Percentiles rank a stretch among this genome's conserved stretches.
phyloP scores from a whole-genome alignment of 1,140 invertebrate genomes.

The Microplitis mediator region DNA sequence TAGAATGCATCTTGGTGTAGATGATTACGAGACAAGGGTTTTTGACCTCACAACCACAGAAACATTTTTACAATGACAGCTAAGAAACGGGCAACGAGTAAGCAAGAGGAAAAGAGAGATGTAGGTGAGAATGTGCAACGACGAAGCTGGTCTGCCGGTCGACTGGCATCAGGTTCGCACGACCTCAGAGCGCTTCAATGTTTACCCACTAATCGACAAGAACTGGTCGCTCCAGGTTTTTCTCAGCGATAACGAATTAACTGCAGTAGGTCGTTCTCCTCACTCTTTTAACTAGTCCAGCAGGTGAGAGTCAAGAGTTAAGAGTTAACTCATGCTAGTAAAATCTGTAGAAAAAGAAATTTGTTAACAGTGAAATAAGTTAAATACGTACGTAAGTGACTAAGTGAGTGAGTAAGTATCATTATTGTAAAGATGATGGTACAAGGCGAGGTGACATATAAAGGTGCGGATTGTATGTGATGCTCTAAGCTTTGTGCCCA shows the following conservation, averaged over 20 bases:
- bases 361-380: too few relatives aligned
- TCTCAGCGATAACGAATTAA: conserved; percentile 41
- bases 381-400: too few relatives aligned
- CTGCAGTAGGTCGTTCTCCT: conserved; percentile 40
- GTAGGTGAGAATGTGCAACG: not conserved
- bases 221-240: conserved; percentile 50
- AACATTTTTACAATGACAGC: conserved; percentile 21
- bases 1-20: conserved; percentile 4
- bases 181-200: conserved; percentile 46
- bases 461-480: conserved; percentile 30
- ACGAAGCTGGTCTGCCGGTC: conserved; percentile 10
- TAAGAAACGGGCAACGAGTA: conserved; percentile 1
- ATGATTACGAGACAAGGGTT: conserved; percentile 1
- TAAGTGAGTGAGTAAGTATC: not conserved
- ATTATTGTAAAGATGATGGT: too few relatives aligned
- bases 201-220: conserved; percentile 52
- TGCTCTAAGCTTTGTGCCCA: conserved; percentile 45
- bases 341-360: too few relatives aligned
- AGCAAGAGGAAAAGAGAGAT: too few relatives aligned
- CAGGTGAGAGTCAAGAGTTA: not conserved
- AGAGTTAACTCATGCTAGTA: not conserved
- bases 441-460: too few relatives aligned
- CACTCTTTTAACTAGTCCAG: too few relatives aligned
- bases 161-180: conserved; percentile 39
- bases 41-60: conserved; percentile 5